phyloP scores from a whole-genome alignment of 2,888 invertebrate genomes.

The Stenolophus ochropezus region DNA sequence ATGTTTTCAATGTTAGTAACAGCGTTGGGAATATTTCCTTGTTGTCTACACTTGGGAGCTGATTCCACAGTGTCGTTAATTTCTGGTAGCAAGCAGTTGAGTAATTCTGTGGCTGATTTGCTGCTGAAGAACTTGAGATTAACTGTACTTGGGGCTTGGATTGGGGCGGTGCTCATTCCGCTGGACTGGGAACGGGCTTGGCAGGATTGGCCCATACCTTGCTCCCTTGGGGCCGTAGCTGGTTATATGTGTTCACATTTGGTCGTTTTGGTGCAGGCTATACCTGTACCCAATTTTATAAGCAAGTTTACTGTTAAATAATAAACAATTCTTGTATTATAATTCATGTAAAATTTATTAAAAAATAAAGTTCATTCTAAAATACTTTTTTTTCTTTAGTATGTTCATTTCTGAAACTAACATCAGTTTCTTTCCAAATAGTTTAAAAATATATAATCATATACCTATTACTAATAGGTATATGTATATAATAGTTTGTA shows the following conservation, averaged over 20 bases:
- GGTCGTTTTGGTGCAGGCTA: conserved; percentile 67
- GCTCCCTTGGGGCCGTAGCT: conserved; percentile 80
- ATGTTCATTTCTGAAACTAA: too few relatives aligned
- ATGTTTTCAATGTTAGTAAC: conserved; percentile 80
- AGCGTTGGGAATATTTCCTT: conserved; percentile 78
- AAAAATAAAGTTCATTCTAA: too few relatives aligned
- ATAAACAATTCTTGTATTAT: too few relatives aligned
- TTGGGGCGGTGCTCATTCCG: conserved; percentile 90
- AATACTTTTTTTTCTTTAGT: too few relatives aligned
- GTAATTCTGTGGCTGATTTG: conserved; percentile 76
- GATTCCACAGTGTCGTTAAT: conserved; percentile 76
- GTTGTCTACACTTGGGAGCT: conserved; percentile 78
- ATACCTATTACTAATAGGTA: too few relatives aligned
- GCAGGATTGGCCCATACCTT: conserved; percentile 88
- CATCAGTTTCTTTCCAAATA: too few relatives aligned
- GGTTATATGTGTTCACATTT: conserved; percentile 78
- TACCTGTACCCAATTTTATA: conserved; percentile 1
- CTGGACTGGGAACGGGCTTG: conserved; percentile 94
- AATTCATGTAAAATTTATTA: too few relatives aligned
- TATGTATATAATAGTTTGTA: too few relatives aligned
- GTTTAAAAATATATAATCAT: too few relatives aligned
- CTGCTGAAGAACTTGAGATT: conserved; percentile 76
- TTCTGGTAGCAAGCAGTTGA: conserved; percentile 74
- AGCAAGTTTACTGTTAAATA: conserved; percentile 5
- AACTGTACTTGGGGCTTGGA: conserved; percentile 86